A percentile compares a stretch with the other conserved stretches of the same genome.
Evolutionary conservation across 2,888 invertebrate species (phyloP).

Genomic region (Lissonota sp.): DNA sequence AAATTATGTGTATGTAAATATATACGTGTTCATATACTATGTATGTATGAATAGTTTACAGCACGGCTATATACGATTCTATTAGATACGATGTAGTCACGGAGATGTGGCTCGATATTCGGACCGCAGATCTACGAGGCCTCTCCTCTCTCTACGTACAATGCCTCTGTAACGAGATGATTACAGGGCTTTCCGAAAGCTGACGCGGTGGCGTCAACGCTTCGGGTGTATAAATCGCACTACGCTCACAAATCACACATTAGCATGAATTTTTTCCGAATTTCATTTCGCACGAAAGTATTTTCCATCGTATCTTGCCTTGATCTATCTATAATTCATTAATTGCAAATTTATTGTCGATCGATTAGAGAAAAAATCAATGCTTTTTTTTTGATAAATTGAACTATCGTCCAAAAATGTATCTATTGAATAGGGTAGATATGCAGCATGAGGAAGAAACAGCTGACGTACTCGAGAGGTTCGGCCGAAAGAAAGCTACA

Average conservation of each 20-base stretch:
- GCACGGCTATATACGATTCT: not conserved
- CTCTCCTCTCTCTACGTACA: constrained; percentile 66
- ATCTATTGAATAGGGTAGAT: no score
- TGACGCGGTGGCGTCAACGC: constrained; percentile 54
- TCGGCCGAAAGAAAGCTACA: not conserved
- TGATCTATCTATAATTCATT: no score
- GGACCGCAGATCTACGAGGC: constrained; percentile 29
- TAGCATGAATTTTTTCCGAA: not conserved
- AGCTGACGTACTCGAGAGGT: constrained; percentile 52
- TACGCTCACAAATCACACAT: no score
- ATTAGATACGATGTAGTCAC: constrained; percentile 23
- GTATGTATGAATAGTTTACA: not conserved
- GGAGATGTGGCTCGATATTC: constrained; percentile 30
- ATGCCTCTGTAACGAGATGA: constrained; percentile 81
- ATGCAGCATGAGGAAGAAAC: constrained; percentile 30
- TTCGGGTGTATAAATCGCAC: not conserved
- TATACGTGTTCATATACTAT: not conserved
- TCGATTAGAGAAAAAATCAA: no score
- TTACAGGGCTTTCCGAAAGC: constrained; percentile 75
- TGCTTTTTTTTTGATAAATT: no score
- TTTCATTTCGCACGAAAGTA: not conserved
- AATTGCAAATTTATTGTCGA: no score
- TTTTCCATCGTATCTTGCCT: no score
- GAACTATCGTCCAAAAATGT: no score
- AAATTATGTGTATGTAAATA: not conserved